These are phyloP conservation scores for Sinocyclocheilus maitianheensis DNA, from an alignment of 2,113 vertebrate species.

Conservation along the genomic window DNA sequence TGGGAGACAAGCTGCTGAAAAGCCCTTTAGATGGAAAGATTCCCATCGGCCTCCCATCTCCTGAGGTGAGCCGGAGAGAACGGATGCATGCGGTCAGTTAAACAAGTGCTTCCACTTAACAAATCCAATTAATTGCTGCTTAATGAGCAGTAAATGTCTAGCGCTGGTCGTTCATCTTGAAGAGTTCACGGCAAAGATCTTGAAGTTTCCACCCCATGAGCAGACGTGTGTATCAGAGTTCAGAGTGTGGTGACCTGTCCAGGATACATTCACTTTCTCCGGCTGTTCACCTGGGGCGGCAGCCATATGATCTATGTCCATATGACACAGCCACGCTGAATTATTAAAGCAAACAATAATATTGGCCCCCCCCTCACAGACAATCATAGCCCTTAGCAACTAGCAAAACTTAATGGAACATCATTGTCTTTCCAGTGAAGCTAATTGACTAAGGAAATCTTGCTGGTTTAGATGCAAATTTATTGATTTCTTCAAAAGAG, in stretches of 20 bases:
- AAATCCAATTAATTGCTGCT: neutral
- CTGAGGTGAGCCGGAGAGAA: constrained; percentile 77
- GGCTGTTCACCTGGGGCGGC: neutral
- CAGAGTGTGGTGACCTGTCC: neutral
- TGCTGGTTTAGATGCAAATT: neutral
- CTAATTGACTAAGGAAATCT: neutral
- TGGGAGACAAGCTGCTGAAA: constrained; percentile 85
- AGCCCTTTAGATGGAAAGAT: constrained; percentile 73
- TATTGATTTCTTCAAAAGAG: neutral
- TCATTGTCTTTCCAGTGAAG: neutral
- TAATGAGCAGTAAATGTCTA: neutral
- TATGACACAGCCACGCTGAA: constrained; percentile 39
- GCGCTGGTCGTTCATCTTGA: neutral
- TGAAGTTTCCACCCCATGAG: neutral
- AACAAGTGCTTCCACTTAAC: neutral
- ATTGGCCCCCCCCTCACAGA: neutral
- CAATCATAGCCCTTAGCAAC: neutral
- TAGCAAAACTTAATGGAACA: neutral
- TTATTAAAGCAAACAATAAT: constrained; percentile 48
- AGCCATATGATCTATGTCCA: constrained; percentile 45
- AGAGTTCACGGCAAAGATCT: constrained; percentile 11
- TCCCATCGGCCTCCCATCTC: constrained; percentile 80
- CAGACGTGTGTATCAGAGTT: neutral
- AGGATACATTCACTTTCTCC: constrained; percentile 48
- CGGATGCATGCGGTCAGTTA: neutral